Conservation (phyloP, 2,113 vertebrate genomes). For the Otolemur garnettii region DNA sequence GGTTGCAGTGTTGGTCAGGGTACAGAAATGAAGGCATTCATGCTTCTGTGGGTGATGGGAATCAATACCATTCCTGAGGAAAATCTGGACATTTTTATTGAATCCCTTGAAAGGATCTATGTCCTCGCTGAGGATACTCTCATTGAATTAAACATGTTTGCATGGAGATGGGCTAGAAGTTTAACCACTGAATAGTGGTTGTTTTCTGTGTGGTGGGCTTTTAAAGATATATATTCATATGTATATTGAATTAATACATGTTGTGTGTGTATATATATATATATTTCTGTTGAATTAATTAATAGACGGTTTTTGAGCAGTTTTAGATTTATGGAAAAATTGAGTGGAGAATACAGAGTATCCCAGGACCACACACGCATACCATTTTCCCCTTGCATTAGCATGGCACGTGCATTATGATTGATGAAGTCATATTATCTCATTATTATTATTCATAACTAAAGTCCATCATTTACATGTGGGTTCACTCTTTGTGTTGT, state of each 20-base stretch:
- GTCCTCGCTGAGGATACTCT: background rate
- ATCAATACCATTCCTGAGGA: background rate
- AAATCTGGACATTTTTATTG: background rate
- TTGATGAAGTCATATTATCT: background rate
- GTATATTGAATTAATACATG: background rate
- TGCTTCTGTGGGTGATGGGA: background rate
- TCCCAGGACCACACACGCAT: rapidly evolving
- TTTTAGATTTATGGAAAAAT: background rate
- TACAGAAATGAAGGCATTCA: background rate
- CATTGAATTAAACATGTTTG: background rate
- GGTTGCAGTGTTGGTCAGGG: background rate
- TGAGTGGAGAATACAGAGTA: background rate
- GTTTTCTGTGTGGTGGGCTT: background rate
- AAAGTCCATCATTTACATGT: background rate
- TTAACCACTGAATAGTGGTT: background rate
- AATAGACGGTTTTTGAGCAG: background rate
- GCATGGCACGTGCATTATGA: background rate
- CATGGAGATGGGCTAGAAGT: background rate
- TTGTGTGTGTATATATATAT: background rate
- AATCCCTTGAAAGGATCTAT: background rate
- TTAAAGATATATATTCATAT: background rate
- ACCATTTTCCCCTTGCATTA: background rate
- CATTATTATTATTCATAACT: background rate
- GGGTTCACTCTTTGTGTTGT: background rate
- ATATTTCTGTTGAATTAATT: background rate